Evolutionary conservation across 2,888 invertebrate genomes (phyloP).

Genomic region (Rotaria magnacalcarata): DNA sequence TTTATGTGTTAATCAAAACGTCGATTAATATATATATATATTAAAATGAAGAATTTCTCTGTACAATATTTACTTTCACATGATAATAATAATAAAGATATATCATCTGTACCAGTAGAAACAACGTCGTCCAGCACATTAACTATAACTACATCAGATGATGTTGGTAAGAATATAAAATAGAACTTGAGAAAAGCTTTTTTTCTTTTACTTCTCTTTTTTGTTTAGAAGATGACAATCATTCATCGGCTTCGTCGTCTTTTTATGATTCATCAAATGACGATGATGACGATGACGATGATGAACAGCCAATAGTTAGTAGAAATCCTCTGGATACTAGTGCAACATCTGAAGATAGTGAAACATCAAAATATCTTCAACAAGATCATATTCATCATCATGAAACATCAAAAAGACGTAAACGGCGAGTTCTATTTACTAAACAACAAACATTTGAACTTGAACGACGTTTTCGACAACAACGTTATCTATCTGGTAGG

Average conservation of each 20-base stretch:
- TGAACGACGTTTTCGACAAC: constrained; percentile 41
- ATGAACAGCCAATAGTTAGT: background rate
- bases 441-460: constrained; percentile 46
- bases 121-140: background rate
- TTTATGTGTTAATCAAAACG: constrained; percentile 6
- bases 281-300: background rate
- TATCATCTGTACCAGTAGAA: background rate
- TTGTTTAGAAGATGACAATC: background rate
- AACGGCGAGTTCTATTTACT: constrained; percentile 43
- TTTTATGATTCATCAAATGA: constrained; percentile 24
- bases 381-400: constrained; percentile 9
- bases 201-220: background rate
- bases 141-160: background rate
- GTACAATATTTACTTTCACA: constrained; percentile 17
- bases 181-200: background rate
- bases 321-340: background rate
- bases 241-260: background rate
- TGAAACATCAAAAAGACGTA: constrained; percentile 35
- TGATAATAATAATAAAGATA: background rate
- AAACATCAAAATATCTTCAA: constrained; percentile 24
- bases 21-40: constrained; percentile 22
- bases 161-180: background rate
- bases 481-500: constrained; percentile 39
- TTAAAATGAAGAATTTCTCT: constrained; percentile 22
- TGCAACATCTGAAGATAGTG: constrained; percentile 9